Evolutionary conservation across 1,140 invertebrate species (phyloP).

Genomic region (Drosophila sproati): DNA sequence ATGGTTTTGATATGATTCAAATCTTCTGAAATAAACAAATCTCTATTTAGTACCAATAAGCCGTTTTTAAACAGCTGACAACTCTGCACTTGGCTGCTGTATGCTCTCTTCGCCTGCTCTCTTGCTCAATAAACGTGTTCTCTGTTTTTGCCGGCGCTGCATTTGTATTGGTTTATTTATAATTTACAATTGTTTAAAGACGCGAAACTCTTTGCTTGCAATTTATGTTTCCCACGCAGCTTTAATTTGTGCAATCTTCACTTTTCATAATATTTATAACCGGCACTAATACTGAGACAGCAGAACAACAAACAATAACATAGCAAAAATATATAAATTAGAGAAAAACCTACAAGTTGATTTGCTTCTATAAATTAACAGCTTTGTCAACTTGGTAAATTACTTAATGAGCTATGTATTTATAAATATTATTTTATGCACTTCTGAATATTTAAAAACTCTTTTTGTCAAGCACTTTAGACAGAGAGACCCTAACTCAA

Average conservation of each 20-base stretch:
- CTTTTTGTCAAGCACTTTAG: background rate
- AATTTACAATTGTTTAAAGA: constrained; percentile 57
- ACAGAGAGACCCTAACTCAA: background rate
- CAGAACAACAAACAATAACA: background rate
- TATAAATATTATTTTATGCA: background rate
- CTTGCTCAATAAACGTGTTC: constrained; percentile 37
- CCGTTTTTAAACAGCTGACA: constrained; percentile 38
- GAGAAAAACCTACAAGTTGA: background rate
- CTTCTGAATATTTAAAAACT: background rate
- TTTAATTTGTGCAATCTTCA: background rate
- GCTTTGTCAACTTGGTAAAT: background rate
- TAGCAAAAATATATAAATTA: background rate
- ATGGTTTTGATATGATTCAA: background rate
- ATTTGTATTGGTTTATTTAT: constrained; percentile 74
- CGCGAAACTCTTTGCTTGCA: constrained; percentile 7
- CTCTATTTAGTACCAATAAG: background rate
- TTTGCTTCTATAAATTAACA: background rate
- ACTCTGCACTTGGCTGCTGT: constrained; percentile 33
- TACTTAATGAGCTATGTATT: background rate
- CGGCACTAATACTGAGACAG: too few species aligned
- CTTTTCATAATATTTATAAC: background rate
- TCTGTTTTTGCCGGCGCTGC: constrained; percentile 73
- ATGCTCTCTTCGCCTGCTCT: constrained; percentile 7
- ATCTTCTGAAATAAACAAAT: background rate
- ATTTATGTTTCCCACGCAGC: background rate